Evolutionary conservation across 2,113 vertebrate species (phyloP), one percentile per base, ranked within the genome.

Genomic region (Syngnathus floridae): DNA sequence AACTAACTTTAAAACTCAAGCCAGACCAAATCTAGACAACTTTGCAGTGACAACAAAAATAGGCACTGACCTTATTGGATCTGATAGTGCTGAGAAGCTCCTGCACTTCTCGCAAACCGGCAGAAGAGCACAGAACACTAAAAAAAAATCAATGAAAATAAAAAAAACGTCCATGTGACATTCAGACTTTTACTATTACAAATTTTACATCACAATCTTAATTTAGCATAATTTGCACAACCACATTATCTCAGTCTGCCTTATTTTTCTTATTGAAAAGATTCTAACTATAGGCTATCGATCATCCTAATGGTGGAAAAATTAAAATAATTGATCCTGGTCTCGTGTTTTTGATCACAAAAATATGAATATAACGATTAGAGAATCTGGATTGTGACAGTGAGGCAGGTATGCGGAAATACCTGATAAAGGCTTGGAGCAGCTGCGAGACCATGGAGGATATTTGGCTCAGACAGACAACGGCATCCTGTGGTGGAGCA

Each of bases 351-450:
- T 31, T 31, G 26, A 21, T 51, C 19, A 49, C 16, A n/a, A 49
- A 49, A 49, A 8, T 8, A 19, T 51, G 12, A 31, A 54, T 55
- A 14, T 31, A 31, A 55, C 31, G 12, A 26, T 12, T 2, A 52
- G 62, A 69, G 37, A 70, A 43, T 31, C 48, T 70, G 12, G 52
- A 38, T n/a, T 7, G 37, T 13, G 13, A 43, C 58, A 36, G 55
- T 19, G 60, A 48, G 16, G 13, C 4, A 26, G 62, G 19, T 46
- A 26, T 43, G 56, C 21, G 40, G 38, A 58, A 54, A 49, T 85
- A 96, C 95, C 93, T 93, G 72, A 89, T 91, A 77, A 96, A 93
- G 71, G 88, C 90, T 77, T 91, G 88, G 65, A 79, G 91, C 77
- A 96, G 92, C 85, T 93, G 91, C 65, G 85, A 92, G 70, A 94